phyloP scores from a whole-genome alignment of 1,140 invertebrate species.

The Diorhabda elongata region DNA sequence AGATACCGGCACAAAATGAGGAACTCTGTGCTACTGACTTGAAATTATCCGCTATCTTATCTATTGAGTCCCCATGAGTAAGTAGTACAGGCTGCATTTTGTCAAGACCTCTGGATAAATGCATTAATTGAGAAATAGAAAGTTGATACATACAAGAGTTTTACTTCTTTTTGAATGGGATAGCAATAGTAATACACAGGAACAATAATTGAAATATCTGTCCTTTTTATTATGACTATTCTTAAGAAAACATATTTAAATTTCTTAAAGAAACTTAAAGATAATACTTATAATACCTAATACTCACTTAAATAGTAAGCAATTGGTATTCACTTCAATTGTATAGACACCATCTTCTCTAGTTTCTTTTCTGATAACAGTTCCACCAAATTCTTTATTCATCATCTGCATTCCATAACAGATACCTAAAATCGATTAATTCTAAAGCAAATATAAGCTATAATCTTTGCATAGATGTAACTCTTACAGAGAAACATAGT shows the following conservation, averaged over 20 bases:
- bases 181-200: no score
- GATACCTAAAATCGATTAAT: conserved; percentile 61
- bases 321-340: conserved; percentile 84
- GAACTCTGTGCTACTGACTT: conserved; percentile 78
- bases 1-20: conserved; percentile 83
- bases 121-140: conserved; percentile 30
- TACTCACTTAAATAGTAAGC: conserved; percentile 89
- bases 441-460: no score
- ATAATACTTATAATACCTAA: conserved; percentile 7
- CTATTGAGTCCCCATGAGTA: conserved; percentile 96
- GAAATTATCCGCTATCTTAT: conserved; percentile 83
- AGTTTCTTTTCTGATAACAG: conserved; percentile 76
- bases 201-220: no score
- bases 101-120: conserved; percentile 70
- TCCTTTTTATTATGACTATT: no score
- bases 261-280: no score
- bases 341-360: conserved; percentile 94
- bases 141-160: neutral
- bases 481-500: no score
- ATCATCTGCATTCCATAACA: conserved; percentile 99
- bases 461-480: no score
- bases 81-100: conserved; percentile 86
- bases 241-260: no score
- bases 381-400: conserved; percentile 97
- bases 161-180: no score